Percentiles rank a stretch among this genome's conserved stretches.
These are phyloP conservation scores for Artemia sp. DNA, from an alignment of 2,888 invertebrate species.

Conservation along the genomic window DNA sequence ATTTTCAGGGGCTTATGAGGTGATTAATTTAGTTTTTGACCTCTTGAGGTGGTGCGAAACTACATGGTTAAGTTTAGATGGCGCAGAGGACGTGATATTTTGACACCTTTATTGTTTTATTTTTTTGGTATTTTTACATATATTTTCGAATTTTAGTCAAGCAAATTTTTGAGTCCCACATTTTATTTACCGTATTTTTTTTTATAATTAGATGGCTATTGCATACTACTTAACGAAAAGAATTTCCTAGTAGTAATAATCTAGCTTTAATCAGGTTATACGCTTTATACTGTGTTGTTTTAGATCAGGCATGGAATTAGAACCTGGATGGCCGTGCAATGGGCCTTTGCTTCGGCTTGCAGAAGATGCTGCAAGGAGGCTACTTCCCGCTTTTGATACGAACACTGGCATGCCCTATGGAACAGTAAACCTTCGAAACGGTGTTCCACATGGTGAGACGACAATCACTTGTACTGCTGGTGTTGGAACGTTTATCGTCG, in stretches of 20 bases:
- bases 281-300: constrained; percentile 10
- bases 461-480: constrained; percentile 94
- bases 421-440: constrained; percentile 75
- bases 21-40: no score
- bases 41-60: no score
- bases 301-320: constrained; percentile 57
- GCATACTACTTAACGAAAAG: constrained; percentile 22
- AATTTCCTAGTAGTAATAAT: constrained; percentile 12
- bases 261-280: constrained; percentile 13
- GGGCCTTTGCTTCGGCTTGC: constrained; percentile 83
- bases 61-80: no score
- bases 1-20: no score
- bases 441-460: constrained; percentile 86
- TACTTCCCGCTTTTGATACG: constrained; percentile 77
- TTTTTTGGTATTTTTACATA: no score
- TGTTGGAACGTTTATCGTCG: constrained; percentile 87
- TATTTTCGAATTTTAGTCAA: no score
- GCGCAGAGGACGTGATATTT: no score
- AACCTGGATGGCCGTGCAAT: constrained; percentile 93
- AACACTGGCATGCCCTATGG: constrained; percentile 93
- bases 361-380: constrained; percentile 76
- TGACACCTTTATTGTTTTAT: no score
- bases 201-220: constrained; percentile 17
- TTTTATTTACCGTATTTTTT: neutral
- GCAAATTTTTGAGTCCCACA: neutral